Evolutionary conservation across 2,888 invertebrate genomes (phyloP), one percentile per base, ranked within the genome.

Genomic region (Eilema sororculum): DNA sequence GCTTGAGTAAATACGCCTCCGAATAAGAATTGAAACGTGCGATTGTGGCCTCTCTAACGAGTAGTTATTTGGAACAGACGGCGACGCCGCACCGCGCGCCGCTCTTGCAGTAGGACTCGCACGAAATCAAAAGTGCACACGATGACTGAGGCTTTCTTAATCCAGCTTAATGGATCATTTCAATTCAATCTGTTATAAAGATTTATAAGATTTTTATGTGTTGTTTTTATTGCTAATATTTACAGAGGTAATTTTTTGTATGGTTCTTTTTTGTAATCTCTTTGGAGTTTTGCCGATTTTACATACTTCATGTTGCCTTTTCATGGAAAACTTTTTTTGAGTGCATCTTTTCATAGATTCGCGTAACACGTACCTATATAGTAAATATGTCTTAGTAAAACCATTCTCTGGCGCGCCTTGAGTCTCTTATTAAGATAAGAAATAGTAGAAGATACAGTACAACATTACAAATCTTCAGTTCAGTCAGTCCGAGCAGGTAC

Each of bases 61-160:
- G 79, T 81, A 83, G 80, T 77, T 83, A 84, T 84, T 87, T 84
- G 82, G 84, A 86, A 79, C 86, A 80, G 75, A 77, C 82, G 79
- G 77, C 82, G 75, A 80, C 74, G 33, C 22, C 71, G 57, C 33
- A 25, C 24, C 65, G 62, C 13, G 6, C 63, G 20, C 60, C 61
- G 52, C 57, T 22, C 28, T 58, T 84, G 86, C 86, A 87, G 79
- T 84, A 83, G 77, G 79, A 84, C 82, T 81, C 83, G 85, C 84
- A 84, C 78, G 90, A 90, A 91, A 91, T 88, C 88, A 91, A 90
- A 89, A 91, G 91, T 90, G 85, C 87, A 86, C 86, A 86, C 77
- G 83, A 82, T 87, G 86, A 85, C 78, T 84, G 37, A 79, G 78
- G 79, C 79, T 81, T 83, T 83, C 81, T 65, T 73, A 72, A 74